Conservation (phyloP, 2,797 vertebrate species). For the Acrossocheilus fasciatus region DNA sequence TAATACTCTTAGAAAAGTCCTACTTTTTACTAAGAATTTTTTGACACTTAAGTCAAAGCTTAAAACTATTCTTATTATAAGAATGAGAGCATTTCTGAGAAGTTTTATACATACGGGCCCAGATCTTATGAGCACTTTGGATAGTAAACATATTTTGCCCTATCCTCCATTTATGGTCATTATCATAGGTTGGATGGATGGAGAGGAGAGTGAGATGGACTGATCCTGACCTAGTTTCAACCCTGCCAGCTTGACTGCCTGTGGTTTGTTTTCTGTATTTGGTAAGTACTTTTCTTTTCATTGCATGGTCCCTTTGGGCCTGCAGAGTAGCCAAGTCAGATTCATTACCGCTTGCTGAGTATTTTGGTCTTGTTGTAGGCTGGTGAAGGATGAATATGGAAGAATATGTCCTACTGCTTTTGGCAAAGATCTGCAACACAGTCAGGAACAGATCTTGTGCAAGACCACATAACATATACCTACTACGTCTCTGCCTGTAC, state of each 20-base stretch:
- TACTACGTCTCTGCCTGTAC: neutral
- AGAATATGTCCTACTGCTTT: neutral
- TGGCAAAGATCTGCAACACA: constrained; percentile 1
- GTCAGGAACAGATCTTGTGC: neutral
- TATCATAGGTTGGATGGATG: constrained; percentile 28
- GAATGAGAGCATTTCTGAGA: no score
- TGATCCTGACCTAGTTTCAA: constrained; percentile 67
- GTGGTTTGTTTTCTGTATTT: constrained; percentile 65
- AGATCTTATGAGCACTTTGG: neutral
- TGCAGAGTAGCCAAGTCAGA: constrained; percentile 6
- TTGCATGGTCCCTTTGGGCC: constrained; percentile 15
- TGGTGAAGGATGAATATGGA: constrained; percentile 20
- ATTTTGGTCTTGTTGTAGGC: constrained; percentile 1
- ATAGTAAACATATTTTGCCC: neutral
- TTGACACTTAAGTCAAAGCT: no score
- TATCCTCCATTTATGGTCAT: neutral
- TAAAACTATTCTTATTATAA: no score
- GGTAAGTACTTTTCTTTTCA: constrained; percentile 21
- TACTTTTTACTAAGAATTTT: no score
- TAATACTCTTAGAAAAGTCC: no score
- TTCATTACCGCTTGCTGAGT: neutral
- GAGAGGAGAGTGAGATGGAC: constrained; percentile 14
- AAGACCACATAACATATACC: neutral
- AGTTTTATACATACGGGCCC: no score
- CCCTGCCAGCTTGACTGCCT: constrained; percentile 60